Percentiles rank a stretch among this genome's conserved stretches.
Conservation (phyloP, 2,888 invertebrate genomes). For the Tenthredo distinguenda region DNA sequence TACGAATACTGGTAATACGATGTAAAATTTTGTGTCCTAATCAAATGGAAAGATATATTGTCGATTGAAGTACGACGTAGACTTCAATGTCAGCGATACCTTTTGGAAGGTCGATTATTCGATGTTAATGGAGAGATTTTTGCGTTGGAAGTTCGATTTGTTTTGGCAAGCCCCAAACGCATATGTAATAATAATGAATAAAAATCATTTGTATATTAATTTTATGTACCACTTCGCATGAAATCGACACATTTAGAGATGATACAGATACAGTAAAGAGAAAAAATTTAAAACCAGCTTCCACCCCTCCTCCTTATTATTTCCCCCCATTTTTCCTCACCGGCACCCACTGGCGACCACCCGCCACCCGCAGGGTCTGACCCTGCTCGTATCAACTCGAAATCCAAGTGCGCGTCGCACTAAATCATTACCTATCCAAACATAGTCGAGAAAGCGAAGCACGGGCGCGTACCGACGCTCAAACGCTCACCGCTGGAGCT, state of each 20-base stretch:
- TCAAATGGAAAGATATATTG: too few relatives aligned
- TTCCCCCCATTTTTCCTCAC: neutral
- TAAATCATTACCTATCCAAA: slow-evolving; percentile 77
- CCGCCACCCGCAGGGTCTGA: slow-evolving; percentile 46
- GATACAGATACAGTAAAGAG: slow-evolving; percentile 68
- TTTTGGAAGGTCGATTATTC: too few relatives aligned
- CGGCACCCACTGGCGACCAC: slow-evolving; percentile 35
- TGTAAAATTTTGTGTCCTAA: too few relatives aligned
- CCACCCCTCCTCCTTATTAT: slow-evolving; percentile 63
- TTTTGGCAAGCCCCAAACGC: too few relatives aligned
- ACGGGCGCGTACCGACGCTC: slow-evolving; percentile 65
- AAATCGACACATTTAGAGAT: neutral
- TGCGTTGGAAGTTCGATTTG: too few relatives aligned
- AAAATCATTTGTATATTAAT: neutral
- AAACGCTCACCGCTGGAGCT: slow-evolving; percentile 75
- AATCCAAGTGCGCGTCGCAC: slow-evolving; percentile 67
- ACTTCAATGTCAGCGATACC: too few relatives aligned
- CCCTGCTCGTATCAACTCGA: slow-evolving; percentile 63
- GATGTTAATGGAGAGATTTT: too few relatives aligned
- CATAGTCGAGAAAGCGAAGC: slow-evolving; percentile 67
- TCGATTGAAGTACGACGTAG: too few relatives aligned
- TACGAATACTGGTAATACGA: too few relatives aligned
- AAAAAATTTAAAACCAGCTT: slow-evolving; percentile 70
- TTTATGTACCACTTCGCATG: neutral
- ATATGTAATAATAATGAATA: too few relatives aligned